phyloP scores from a whole-genome alignment of 1,140 invertebrate genomes.

The Mylabris phalerata region DNA sequence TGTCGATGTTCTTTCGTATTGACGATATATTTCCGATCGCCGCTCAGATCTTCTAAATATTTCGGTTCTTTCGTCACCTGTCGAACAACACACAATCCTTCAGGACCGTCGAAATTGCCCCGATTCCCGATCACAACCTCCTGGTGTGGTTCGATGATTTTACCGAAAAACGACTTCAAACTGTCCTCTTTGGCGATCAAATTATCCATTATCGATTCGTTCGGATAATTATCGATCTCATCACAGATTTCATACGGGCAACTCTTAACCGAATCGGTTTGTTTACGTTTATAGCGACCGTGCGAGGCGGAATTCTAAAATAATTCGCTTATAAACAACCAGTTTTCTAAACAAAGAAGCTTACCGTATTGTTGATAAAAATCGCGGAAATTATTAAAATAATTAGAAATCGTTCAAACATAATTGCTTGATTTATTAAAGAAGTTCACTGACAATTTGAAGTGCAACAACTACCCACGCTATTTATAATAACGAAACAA shows the following conservation, averaged over 20 bases:
- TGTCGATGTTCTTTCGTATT: conserved; percentile 24
- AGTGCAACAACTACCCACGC: no score
- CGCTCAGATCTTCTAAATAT: conserved; percentile 17
- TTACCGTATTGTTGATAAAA: no score
- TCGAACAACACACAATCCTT: no score
- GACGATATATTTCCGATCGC: conserved; percentile 21
- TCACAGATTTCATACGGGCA: conserved; percentile 3
- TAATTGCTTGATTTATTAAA: no score
- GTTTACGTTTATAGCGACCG: background rate
- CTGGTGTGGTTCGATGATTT: conserved; percentile 21
- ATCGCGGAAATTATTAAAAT: no score
- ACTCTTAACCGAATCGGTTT: background rate
- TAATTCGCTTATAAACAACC: no score
- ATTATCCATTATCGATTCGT: conserved; percentile 17
- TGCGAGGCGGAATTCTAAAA: no score
- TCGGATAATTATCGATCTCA: conserved; percentile 19
- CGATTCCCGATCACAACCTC: background rate
- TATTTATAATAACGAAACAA: no score
- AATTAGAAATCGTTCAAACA: no score
- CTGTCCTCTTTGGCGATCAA: conserved; percentile 17
- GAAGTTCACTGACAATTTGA: no score
- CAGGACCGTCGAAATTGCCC: no score
- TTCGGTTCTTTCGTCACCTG: conserved; percentile 21
- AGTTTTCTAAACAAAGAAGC: no score
- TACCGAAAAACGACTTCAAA: conserved; percentile 16